These are phyloP conservation scores for Petromus typicus DNA, from an alignment of 2,113 vertebrate species.

Conservation along the genomic window DNA sequence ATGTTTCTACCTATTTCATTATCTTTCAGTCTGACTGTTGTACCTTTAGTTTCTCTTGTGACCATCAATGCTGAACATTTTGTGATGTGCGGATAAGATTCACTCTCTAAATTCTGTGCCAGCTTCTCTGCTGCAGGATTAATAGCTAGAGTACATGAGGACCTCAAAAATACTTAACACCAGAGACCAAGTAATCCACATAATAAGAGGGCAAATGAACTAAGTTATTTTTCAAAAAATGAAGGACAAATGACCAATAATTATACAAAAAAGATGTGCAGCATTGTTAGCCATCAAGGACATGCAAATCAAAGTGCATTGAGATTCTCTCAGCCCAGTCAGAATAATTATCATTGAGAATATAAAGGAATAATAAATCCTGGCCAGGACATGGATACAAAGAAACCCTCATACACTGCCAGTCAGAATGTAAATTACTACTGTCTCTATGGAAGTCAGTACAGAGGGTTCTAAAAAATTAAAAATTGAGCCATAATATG, in stretches of 20 bases:
- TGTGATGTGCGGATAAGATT: not conserved
- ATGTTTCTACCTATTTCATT: not conserved
- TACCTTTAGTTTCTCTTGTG: not conserved
- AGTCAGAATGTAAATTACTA: not conserved
- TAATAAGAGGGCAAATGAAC: not conserved
- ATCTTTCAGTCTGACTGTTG: not conserved
- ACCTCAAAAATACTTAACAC: not conserved
- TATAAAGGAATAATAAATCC: not conserved
- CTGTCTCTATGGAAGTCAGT: not conserved
- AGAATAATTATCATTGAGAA: not conserved
- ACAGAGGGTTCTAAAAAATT: not conserved
- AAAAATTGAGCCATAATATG: not conserved
- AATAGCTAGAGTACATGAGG: not conserved
- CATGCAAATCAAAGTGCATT: not conserved
- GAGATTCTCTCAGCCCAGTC: not conserved
- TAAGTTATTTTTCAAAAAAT: not conserved
- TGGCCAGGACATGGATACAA: not conserved
- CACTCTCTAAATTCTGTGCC: not conserved
- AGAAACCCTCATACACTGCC: not conserved
- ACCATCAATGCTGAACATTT: not conserved
- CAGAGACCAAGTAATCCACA: not conserved
- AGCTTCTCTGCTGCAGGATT: not conserved
- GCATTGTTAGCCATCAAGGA: not conserved
- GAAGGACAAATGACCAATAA: not conserved
- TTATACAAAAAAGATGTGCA: not conserved